Base-by-base conservation (phyloP, 1,140 invertebrate species). In the Monomorium pharaonis region DNA sequence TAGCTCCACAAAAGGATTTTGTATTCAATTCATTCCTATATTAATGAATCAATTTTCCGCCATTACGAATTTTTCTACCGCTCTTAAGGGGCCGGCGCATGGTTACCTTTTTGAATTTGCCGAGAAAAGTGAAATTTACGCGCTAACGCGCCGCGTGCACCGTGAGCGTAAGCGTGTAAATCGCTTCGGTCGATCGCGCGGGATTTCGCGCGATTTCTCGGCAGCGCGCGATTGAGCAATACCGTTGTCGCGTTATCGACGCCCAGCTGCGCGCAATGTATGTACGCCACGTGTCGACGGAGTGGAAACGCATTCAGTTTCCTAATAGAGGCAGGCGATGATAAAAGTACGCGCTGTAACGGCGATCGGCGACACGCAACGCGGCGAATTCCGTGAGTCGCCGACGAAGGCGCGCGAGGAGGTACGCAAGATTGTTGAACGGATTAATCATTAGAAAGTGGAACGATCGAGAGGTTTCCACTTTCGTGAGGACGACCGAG, bases 361-460 rank as follows among this genome's bases (percentile, higher is more conserved):
- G 76, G 65, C 58, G 51, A 54, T 58, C 47, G 70, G 58, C 77
- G 62, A 51, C 49, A 12, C 78, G 30, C 58, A 62, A 76, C 37
- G 56, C 84, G 72, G 69, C 86, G 56, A 69, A 83, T 75, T 89
- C 76, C 76, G 42, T 42, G 70, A 85, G 54, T 65, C 81, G 67
- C n/a, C 7, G 27, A 67, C n/a, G n/a, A n/a, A n/a, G n/a, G n/a
- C n/a, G n/a, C n/a, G n/a, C n/a, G n/a, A n/a, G n/a, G n/a, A 63
- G 72, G 10, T 21, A 74, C 88, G 56, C 77, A 47, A 60, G 27
- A 76, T 75, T 30, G 69, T 62, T 24, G 72, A 51, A 65, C 74
- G 87, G 81, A n/a, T 83, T 88, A 90, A 89, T 90, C 86, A 51
- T 87, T 88, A 85, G 91, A 91, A 91, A 92, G 90, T 91, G 85